A percentile compares a stretch with the other conserved stretches of the same genome.
Conservation (phyloP, 2,797 vertebrate species). For the Pogonophryne albipinna region DNA sequence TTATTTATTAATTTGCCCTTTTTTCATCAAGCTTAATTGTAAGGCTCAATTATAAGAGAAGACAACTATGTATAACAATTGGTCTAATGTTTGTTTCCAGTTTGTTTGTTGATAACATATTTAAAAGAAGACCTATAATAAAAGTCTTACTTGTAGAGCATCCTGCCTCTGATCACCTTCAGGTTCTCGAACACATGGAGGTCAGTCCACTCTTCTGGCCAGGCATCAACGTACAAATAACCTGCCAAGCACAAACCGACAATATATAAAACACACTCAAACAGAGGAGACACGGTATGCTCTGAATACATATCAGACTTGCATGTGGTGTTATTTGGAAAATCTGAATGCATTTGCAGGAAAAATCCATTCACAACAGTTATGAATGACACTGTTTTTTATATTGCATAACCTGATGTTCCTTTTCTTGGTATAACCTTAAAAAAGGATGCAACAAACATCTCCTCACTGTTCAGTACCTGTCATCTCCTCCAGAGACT, state of each 20-base stretch:
- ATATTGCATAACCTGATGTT: background rate
- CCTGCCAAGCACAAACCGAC: conserved; percentile 78
- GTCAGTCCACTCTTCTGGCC: conserved; percentile 86
- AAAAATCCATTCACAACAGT: background rate
- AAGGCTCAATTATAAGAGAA: background rate
- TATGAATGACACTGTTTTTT: background rate
- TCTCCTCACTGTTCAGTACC: conserved; percentile 77
- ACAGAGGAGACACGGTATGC: background rate
- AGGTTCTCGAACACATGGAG: conserved; percentile 94
- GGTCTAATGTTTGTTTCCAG: background rate
- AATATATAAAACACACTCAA: background rate
- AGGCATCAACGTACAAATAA: conserved; percentile 93
- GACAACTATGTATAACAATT: background rate
- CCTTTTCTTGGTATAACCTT: background rate
- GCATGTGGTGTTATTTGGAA: background rate
- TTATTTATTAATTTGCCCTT: background rate
- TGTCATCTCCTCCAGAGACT: conserved; percentile 93
- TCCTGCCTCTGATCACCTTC: conserved; percentile 91
- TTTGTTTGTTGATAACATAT: conserved; percentile 10
- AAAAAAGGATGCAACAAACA: background rate
- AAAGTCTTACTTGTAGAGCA: conserved; percentile 90
- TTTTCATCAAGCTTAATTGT: background rate
- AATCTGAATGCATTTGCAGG: background rate
- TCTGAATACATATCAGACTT: background rate
- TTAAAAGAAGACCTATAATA: too few relatives aligned